Evolutionary conservation across 2,797 vertebrate species (phyloP), one percentile per base, ranked within the genome.

Genomic region (Myiotriccus ornatus): DNA sequence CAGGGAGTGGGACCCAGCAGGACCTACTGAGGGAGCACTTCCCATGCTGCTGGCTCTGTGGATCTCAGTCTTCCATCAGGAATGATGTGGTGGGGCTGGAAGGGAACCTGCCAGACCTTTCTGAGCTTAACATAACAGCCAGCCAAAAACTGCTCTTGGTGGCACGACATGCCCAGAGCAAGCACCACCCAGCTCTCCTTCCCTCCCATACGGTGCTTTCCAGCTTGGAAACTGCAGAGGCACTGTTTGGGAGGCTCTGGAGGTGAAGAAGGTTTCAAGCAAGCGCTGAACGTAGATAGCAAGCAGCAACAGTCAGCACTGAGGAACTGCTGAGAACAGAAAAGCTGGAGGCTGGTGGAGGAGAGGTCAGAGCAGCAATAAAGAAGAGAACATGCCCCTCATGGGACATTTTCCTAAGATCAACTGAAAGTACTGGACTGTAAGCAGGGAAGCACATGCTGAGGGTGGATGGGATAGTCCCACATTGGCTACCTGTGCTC

Each of bases 401-500:
- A 9, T 7, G 18, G 69, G 47, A 7, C 9, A 41, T 25, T 93
- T 81, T 69, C 50, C 57, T 24, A 59, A 63, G 76, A 84, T 77
- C 14, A 82, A 27, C 10, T 34, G 67, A 21, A 89, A 63, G 32
- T 6, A 50, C 5, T 28, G 32, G n/a, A 25, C 3, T 53, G 9
- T 12, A 35, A 78, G 69, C 21, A 90, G 16, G 35, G 69, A 77
- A 73, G 46, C 46, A 89, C 47, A 46, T 53, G 22, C 60, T 80
- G 50, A 87, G 15, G 19, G 46, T 46, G 27, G 39, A 34, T 1
- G 1, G 57, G 35, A 60, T 3, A 71, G 52, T 49, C 22, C 34
- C 32, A 50, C 6, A 2, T 0, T 25, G 57, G 32, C 43, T 44
- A 30, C 3, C 1, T 1, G 12, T 0, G 4, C 56, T 69, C 9